Evolutionary conservation across 2,888 invertebrate species (phyloP).

Genomic region (Macaria notata): DNA sequence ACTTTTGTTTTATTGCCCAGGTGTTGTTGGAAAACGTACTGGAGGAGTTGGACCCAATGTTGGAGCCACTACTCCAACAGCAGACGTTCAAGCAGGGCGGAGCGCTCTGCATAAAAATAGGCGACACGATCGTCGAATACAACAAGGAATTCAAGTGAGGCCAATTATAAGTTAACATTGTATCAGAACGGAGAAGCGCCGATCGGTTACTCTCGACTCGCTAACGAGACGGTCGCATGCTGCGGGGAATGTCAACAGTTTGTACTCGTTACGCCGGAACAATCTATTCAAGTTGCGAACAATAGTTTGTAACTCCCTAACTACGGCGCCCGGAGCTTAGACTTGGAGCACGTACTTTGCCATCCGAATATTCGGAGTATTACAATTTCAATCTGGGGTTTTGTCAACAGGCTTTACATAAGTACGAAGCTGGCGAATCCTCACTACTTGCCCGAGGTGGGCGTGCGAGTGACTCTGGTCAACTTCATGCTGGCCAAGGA

Average conservation of each 20-base stretch:
- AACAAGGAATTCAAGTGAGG: constrained; percentile 89
- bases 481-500: constrained; percentile 96
- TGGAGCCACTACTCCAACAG: constrained; percentile 94
- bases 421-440: constrained; percentile 97
- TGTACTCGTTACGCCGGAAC: neutral
- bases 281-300: neutral
- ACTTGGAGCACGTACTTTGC: neutral
- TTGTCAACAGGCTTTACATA: constrained; percentile 89
- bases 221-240: neutral
- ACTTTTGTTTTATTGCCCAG: constrained; percentile 48
- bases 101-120: constrained; percentile 92
- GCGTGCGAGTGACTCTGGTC: constrained; percentile 94
- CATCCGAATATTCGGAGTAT: neutral
- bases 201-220: neutral
- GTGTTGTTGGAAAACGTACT: constrained; percentile 94
- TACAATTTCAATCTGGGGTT: neutral
- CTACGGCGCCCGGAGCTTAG: constrained; percentile 17
- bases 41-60: constrained; percentile 94
- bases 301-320: neutral
- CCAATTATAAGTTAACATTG: constrained; percentile 4
- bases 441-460: constrained; percentile 96
- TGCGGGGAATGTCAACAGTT: neutral
- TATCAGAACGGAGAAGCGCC: neutral
- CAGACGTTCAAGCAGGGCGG: constrained; percentile 96
- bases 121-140: constrained; percentile 95